Base-by-base conservation (phyloP, 1,140 invertebrate species). In the Araneus ventricosus region DNA sequence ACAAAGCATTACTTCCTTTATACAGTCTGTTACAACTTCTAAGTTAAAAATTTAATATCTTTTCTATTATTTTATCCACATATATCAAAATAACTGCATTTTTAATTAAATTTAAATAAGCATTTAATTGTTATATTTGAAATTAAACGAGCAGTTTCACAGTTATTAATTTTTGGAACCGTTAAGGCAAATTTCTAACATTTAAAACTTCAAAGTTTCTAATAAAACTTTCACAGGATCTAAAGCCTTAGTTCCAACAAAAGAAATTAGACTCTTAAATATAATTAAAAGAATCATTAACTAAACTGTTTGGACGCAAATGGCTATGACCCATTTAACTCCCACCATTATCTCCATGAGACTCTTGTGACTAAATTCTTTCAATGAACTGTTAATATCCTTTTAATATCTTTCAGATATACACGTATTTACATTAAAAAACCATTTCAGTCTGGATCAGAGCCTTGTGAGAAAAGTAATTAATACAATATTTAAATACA, bases 211-310 rank as follows among this genome's bases (percentile, higher is more conserved):
- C 0, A 67, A 27, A 67, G 61, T 67, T 67, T 24, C 2, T 27
- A 67, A 67, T 67, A 27, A 27, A 67, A 67, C 24, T 27, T 67
- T 67, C 27, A 27, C n/a, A n/a, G n/a, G 8, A n/a, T 27, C 24
- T 10, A 27, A 67, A 27, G 24, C 10, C 61, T 67, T 67, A 27
- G 27, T 67, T 8, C 2, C n/a, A 27, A 67, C 6, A 27, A 67
- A 67, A n/a, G 24, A 67, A 34, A 27, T 34, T 34, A 30, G 30
- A 17, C 67, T 37, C 67, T 75, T 75, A 30, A 75, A 30, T 30
- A 75, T 34, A 34, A 75, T 75, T 75, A 75, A 75, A 75, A 75
- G 67, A 75, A 75, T 75, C 67, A 75, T 75, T 75, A 75, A 30
- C 27, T 75, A 34, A 75, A 75, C 67, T 75, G 67, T 75, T 75